Evolutionary conservation across 2,797 vertebrate species (phyloP).

Genomic region (Arctocebus calabarensis): DNA sequence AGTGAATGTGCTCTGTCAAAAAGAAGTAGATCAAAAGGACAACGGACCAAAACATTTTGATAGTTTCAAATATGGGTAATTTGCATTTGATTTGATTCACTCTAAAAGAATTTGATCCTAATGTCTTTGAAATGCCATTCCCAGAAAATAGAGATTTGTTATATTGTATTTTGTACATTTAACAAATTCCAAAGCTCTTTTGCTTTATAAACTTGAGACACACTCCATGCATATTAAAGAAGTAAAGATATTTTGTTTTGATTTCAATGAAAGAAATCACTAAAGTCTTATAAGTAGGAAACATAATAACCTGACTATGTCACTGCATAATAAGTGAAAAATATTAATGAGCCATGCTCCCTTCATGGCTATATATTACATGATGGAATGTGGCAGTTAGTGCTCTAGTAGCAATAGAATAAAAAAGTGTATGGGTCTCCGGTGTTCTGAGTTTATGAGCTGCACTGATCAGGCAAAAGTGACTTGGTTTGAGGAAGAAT

Average conservation of each 20-base stretch:
- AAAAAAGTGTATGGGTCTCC: background rate
- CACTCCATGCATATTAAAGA: background rate
- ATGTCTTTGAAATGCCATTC: background rate
- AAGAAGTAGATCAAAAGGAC: background rate
- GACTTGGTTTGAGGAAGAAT: slow-evolving; percentile 3
- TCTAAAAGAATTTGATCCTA: background rate
- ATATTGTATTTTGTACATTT: background rate
- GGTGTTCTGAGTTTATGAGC: background rate
- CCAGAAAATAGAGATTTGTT: background rate
- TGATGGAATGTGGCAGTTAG: background rate
- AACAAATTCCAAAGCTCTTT: background rate
- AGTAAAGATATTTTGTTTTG: background rate
- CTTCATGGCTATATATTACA: background rate
- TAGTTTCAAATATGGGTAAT: background rate
- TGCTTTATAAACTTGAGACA: background rate
- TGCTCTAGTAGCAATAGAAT: background rate
- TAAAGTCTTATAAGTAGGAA: background rate
- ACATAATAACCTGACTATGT: background rate
- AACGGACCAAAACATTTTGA: background rate
- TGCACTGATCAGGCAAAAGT: slow-evolving; percentile 32
- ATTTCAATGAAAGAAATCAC: slow-evolving; percentile 1
- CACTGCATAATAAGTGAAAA: background rate
- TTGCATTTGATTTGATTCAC: background rate
- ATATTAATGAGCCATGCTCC: background rate
- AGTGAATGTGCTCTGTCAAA: background rate